Evolutionary conservation across 64 coral and sea anemone species (phyloP).

Genomic region (Trachythela sp.): DNA sequence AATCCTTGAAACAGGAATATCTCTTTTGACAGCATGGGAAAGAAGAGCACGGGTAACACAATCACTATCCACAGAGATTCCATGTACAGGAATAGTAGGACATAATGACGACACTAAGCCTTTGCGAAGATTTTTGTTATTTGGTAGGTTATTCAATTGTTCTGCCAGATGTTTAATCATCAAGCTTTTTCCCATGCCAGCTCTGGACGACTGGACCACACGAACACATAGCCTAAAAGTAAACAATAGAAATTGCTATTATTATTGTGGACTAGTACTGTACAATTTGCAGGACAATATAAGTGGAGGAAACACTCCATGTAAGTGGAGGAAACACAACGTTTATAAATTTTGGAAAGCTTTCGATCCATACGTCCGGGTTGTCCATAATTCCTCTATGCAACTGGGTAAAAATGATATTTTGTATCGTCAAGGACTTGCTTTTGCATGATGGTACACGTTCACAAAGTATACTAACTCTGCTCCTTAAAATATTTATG

Average conservation of each 20-base stretch:
- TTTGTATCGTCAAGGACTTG: too few species aligned
- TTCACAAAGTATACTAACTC: too few species aligned
- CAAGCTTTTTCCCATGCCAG: conserved; percentile 62
- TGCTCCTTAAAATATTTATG: too few species aligned
- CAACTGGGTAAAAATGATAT: too few species aligned
- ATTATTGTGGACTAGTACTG: too few species aligned
- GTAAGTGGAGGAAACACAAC: too few species aligned
- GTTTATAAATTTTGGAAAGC: too few species aligned
- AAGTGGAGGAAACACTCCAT: too few species aligned
- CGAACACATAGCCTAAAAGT: conserved; percentile 45
- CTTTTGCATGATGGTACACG: too few species aligned
- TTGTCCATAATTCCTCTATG: too few species aligned
- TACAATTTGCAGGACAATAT: too few species aligned
- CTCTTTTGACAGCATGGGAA: conserved; percentile 37
- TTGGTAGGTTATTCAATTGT: conserved; percentile 8
- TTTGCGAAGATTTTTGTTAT: not conserved
- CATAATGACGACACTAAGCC: conserved; percentile 11
- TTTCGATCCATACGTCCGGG: too few species aligned
- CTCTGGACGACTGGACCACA: conserved; percentile 29
- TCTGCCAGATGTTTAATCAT: conserved; percentile 34
- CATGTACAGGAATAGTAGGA: conserved; percentile 73
- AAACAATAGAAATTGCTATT: not conserved
- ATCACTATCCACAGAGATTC: conserved; percentile 55
- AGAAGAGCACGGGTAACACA: conserved; percentile 49
- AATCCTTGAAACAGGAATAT: conserved; percentile 77